phyloP scores from a whole-genome alignment of 53 echinoderm and acorn worm genomes.

The Henricia sp. region DNA sequence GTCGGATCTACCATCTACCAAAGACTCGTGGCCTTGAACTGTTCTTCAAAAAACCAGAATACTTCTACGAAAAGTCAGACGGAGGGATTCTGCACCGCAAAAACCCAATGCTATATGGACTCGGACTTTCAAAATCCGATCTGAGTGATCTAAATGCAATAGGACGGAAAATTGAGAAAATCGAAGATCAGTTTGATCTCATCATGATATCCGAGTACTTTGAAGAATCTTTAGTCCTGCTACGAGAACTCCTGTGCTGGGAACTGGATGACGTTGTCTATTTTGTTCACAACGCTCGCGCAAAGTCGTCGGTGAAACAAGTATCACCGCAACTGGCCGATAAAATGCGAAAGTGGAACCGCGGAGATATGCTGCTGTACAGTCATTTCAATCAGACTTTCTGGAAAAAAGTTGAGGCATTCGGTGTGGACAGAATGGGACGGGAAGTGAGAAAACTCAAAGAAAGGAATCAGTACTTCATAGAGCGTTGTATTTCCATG shows the following conservation, averaged over 20 bases:
- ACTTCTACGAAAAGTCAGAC: constrained; percentile 41
- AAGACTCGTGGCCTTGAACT: constrained; percentile 9
- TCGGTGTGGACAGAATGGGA: constrained; percentile 75
- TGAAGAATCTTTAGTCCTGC: constrained; percentile 60
- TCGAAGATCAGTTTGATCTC: constrained; percentile 37
- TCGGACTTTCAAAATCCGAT: constrained; percentile 25
- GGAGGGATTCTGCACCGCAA: constrained; percentile 45
- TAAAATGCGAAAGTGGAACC: constrained; percentile 75
- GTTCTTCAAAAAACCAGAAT: constrained; percentile 44
- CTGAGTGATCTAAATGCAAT: constrained; percentile 21
- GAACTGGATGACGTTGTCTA: constrained; percentile 58
- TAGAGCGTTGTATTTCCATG: constrained; percentile 63
- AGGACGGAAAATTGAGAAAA: constrained; percentile 17
- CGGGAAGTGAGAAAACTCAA: constrained; percentile 66
- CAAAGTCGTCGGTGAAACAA: constrained; percentile 7
- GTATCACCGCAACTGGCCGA: constrained; percentile 23
- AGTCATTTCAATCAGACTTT: constrained; percentile 81
- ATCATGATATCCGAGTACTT: constrained; percentile 75
- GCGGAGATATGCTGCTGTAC: constrained; percentile 79
- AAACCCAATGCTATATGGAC: constrained; percentile 67
- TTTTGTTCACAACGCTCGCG: constrained; percentile 54
- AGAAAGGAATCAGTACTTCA: constrained; percentile 53
- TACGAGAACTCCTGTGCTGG: constrained; percentile 74
- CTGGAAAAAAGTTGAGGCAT: constrained; percentile 79
- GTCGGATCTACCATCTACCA: constrained; percentile 9